phyloP scores from a whole-genome alignment of 2,797 vertebrate genomes.

The Anabas testudineus region DNA sequence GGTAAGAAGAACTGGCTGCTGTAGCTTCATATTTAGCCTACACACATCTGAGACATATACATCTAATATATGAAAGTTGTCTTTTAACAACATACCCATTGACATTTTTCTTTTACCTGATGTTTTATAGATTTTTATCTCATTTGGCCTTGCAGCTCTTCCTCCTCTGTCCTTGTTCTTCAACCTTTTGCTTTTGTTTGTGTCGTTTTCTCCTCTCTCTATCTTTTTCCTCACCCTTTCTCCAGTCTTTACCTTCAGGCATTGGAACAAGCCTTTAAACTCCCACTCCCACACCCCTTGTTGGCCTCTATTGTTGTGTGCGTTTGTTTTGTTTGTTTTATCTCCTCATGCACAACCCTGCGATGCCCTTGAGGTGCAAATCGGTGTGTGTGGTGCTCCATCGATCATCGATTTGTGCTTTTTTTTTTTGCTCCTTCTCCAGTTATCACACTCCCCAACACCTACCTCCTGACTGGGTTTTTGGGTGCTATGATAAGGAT shows the following conservation, averaged over 20 bases:
- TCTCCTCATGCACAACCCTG: slow-evolving; percentile 28
- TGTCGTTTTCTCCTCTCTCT: not conserved
- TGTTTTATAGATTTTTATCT: slow-evolving; percentile 15
- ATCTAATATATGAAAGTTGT: not conserved
- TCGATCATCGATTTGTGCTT: slow-evolving; percentile 26
- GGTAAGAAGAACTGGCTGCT: not conserved
- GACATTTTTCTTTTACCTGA: slow-evolving; percentile 7
- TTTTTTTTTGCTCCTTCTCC: slow-evolving; percentile 28
- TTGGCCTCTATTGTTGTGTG: slow-evolving; percentile 27
- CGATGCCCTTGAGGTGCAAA: slow-evolving; percentile 32
- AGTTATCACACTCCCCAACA: slow-evolving; percentile 31
- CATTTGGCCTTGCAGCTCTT: slow-evolving; percentile 9
- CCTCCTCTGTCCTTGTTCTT: slow-evolving; percentile 23
- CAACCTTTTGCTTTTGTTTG: not conserved
- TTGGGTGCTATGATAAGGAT: slow-evolving; percentile 44
- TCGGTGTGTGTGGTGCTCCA: slow-evolving; percentile 4
- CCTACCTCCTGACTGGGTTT: slow-evolving; percentile 45
- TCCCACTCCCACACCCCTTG: slow-evolving; percentile 57
- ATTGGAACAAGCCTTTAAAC: slow-evolving; percentile 58
- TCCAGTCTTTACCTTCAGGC: slow-evolving; percentile 48
- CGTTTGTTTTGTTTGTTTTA: slow-evolving; percentile 36
- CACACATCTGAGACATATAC: not conserved
- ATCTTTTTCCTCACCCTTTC: slow-evolving; percentile 28
- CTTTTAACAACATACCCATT: slow-evolving; percentile 3
- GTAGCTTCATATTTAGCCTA: not conserved